Conservation (phyloP, 2,888 invertebrate species). For the Ceraclea dissimilis region DNA sequence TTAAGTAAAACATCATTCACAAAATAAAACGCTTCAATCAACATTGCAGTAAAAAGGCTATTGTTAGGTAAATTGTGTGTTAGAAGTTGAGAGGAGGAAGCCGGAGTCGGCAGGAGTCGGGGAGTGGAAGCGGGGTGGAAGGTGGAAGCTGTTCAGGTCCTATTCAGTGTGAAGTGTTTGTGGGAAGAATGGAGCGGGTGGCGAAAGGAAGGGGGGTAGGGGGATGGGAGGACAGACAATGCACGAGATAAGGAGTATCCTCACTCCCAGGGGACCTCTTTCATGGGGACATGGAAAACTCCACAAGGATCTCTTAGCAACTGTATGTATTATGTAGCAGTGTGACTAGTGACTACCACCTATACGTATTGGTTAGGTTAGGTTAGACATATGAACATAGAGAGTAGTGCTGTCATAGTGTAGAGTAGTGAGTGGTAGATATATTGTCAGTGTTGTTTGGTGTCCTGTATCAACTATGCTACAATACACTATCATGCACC, state of each 20-base stretch:
- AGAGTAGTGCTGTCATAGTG: background rate
- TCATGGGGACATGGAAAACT: slow-evolving; percentile 1
- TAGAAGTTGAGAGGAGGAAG: background rate
- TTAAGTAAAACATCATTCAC: background rate
- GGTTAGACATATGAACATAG: too few relatives aligned
- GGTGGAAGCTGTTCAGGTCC: background rate
- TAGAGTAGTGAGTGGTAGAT: background rate
- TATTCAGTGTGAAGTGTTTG: slow-evolving; percentile 2
- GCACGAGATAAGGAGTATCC: slow-evolving; percentile 2
- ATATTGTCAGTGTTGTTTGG: background rate
- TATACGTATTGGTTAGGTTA: too few relatives aligned
- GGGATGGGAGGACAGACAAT: background rate
- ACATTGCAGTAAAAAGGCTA: background rate
- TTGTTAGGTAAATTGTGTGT: background rate
- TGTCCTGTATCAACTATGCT: too few relatives aligned
- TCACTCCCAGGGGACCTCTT: background rate
- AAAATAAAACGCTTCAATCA: background rate
- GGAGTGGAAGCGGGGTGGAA: background rate
- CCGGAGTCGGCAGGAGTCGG: background rate
- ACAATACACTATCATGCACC: too few relatives aligned
- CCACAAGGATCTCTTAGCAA: slow-evolving; percentile 1
- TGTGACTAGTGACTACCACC: too few relatives aligned
- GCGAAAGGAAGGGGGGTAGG: background rate
- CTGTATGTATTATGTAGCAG: background rate
- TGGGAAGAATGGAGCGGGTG: background rate